phyloP scores from a whole-genome alignment of 2,888 invertebrate genomes.

The Mythimna lalbum region DNA sequence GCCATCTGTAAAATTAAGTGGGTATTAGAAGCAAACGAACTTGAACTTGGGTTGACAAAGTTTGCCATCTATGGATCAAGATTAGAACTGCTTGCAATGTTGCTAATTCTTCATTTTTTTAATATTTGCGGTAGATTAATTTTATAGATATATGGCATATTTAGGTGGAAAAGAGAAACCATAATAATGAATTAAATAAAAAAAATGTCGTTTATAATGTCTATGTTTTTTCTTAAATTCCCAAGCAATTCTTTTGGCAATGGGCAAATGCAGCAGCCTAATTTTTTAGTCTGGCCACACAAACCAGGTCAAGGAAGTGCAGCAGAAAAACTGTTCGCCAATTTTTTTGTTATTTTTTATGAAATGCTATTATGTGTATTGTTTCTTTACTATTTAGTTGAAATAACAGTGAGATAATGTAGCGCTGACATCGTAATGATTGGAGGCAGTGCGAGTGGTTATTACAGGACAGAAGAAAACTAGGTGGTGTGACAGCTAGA shows the following conservation, averaged over 20 bases:
- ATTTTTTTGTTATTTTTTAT: constrained; percentile 82
- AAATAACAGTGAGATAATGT: constrained; percentile 78
- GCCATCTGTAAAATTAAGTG: constrained; percentile 26
- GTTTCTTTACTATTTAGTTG: constrained; percentile 61
- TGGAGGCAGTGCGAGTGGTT: constrained; percentile 74
- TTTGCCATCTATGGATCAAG: constrained; percentile 39
- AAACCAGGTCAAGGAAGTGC: constrained; percentile 86
- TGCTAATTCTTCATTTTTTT: not conserved
- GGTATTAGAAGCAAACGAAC: constrained; percentile 4
- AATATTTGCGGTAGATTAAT: not conserved
- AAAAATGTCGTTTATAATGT: not conserved
- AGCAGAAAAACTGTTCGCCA: constrained; percentile 75
- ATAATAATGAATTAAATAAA: not conserved
- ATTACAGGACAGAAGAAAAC: constrained; percentile 73
- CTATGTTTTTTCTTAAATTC: not conserved
- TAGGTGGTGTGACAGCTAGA: constrained; percentile 79
- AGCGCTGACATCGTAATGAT: constrained; percentile 71
- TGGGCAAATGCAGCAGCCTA: constrained; percentile 49
- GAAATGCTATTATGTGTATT: constrained; percentile 78
- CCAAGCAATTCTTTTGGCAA: constrained; percentile 35
- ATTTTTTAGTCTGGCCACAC: constrained; percentile 75
- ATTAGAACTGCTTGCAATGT: constrained; percentile 6
- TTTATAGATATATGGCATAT: rapidly evolving
- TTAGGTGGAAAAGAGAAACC: not conserved
- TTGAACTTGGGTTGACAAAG: not conserved